phyloP scores from a whole-genome alignment of 2,797 vertebrate genomes.

The Leontopithecus rosalia region DNA sequence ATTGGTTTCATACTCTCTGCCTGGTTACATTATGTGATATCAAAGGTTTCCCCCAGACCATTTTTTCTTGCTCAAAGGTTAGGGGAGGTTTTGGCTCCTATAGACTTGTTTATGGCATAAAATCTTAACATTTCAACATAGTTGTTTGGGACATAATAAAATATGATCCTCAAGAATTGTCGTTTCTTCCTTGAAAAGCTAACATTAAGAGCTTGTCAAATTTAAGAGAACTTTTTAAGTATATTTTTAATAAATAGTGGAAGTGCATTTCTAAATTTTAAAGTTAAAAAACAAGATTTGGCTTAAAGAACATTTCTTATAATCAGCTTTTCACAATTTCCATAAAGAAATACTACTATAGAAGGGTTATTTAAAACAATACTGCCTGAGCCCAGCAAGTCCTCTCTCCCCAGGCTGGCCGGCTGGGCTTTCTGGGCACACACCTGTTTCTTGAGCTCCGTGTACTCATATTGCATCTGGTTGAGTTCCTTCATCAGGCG shows the following conservation, averaged over 20 bases:
- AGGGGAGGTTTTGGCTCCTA: not conserved
- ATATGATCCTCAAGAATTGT: not conserved
- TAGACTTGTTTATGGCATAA: constrained; percentile 14
- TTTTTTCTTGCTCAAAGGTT: not conserved
- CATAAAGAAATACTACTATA: not conserved
- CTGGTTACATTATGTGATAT: not conserved
- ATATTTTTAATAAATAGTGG: not conserved
- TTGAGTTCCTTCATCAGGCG: constrained; percentile 74
- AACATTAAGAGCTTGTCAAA: constrained; percentile 27
- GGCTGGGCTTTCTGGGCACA: not conserved
- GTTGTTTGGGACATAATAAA: not conserved
- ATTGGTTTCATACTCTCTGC: not conserved
- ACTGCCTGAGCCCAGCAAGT: not conserved
- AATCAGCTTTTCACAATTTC: not conserved
- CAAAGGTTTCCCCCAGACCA: not conserved
- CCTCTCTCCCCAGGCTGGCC: not conserved
- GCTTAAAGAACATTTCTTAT: not conserved
- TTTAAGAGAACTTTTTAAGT: not conserved
- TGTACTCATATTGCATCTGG: constrained; percentile 76
- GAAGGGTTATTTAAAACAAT: not conserved
- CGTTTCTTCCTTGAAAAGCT: not conserved
- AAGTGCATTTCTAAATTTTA: constrained; percentile 27
- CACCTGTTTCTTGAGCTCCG: constrained; percentile 82
- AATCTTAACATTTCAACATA: constrained; percentile 44
- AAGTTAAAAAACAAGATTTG: not conserved